phyloP scores from a whole-genome alignment of 2,797 vertebrate species.

The Setipinna tenuifilis region DNA sequence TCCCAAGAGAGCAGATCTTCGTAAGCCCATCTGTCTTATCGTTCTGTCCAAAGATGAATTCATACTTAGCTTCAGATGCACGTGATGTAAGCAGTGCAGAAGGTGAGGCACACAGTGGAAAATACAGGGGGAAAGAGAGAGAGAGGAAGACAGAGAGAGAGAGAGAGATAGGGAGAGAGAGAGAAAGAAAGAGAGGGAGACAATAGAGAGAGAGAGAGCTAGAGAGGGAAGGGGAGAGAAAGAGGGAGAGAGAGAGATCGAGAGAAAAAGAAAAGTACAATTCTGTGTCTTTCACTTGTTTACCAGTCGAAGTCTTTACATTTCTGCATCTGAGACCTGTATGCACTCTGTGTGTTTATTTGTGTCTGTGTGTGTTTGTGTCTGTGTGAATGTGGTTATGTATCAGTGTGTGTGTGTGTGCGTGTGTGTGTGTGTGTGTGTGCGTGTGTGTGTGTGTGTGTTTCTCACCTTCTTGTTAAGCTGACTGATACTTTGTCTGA shows the following conservation, averaged over 20 bases:
- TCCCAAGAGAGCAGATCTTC: constrained; percentile 30
- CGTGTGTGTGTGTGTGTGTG: constrained; percentile 5
- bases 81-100: not conserved
- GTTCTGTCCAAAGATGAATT: constrained; percentile 7
- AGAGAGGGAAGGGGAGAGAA: not conserved
- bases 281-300: not conserved
- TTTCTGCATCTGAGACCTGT: not conserved
- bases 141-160: not conserved
- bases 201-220: not conserved
- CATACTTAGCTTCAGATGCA: not conserved
- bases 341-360: not conserved
- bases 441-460: constrained; percentile 7
- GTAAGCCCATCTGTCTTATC: constrained; percentile 2
- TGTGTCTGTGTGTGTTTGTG: not conserved
- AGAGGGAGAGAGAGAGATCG: not conserved
- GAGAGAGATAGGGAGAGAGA: not conserved
- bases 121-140: too few relatives aligned
- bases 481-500: constrained; percentile 82
- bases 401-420: not conserved
- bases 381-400: not conserved
- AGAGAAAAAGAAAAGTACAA: not conserved
- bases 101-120: not conserved
- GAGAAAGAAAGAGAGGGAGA: too few relatives aligned
- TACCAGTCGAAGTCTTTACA: not conserved
- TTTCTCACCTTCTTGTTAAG: constrained; percentile 86